Evolutionary conservation across 2,888 invertebrate species (phyloP).

Genomic region (Lochmaea crataegi): DNA sequence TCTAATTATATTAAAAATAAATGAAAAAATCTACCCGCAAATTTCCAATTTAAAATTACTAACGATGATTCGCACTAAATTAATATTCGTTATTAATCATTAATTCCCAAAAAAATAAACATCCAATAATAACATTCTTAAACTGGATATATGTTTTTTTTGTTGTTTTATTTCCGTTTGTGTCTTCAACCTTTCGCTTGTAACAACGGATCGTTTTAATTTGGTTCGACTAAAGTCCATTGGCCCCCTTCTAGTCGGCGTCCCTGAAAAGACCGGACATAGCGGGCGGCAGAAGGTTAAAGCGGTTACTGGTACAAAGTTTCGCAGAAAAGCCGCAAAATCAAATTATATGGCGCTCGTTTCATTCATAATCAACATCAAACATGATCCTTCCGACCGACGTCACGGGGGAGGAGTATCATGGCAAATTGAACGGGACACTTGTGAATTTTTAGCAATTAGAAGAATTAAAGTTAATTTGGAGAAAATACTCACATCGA

Average conservation of each 20-base stretch:
- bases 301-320: constrained; percentile 61
- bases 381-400: constrained; percentile 40
- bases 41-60: not conserved
- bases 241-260: constrained; percentile 34
- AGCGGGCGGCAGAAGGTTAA: constrained; percentile 60
- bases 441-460: too few relatives aligned
- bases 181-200: constrained; percentile 2
- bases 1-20: not conserved
- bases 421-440: not conserved
- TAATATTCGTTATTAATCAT: constrained; percentile 7
- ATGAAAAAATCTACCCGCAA: not conserved
- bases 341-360: constrained; percentile 61
- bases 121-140: not conserved
- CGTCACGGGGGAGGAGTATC: not conserved
- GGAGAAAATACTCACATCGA: too few relatives aligned
- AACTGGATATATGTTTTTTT: not conserved
- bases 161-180: constrained; percentile 10
- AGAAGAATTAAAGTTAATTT: too few relatives aligned
- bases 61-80: not conserved
- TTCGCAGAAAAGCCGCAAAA: constrained; percentile 61
- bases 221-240: constrained; percentile 18
- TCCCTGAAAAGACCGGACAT: constrained; percentile 53
- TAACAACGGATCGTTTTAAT: constrained; percentile 19
- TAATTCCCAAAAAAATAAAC: not conserved
- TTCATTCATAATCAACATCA: constrained; percentile 57